Evolutionary conservation across 2,797 vertebrate genomes (phyloP).

Genomic region (Champsocephalus esox): DNA sequence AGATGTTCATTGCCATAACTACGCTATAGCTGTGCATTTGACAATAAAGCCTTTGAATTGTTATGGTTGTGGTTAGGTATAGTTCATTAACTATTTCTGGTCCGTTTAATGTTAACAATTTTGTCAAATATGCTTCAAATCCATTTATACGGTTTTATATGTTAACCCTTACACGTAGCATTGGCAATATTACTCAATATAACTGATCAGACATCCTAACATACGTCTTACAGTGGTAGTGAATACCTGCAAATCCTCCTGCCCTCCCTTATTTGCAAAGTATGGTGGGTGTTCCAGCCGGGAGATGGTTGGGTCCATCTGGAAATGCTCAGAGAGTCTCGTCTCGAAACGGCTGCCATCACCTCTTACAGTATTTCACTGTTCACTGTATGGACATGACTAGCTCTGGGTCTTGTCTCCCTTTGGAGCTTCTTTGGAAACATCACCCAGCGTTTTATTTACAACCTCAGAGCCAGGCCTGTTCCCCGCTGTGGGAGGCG

Average conservation of each 20-base stretch:
- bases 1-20: too few relatives aligned
- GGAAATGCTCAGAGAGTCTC: slow-evolving; percentile 74
- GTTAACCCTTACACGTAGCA: slow-evolving; percentile 8
- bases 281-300: slow-evolving; percentile 47
- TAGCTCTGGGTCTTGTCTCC: slow-evolving; percentile 72
- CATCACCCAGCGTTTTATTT: slow-evolving; percentile 79
- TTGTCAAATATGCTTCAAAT: slow-evolving; percentile 12
- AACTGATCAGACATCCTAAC: slow-evolving; percentile 13
- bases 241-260: slow-evolving; percentile 32
- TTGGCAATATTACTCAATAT: slow-evolving; percentile 1
- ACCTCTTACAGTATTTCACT: slow-evolving; percentile 77
- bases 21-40: too few relatives aligned
- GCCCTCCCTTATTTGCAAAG: slow-evolving; percentile 1
- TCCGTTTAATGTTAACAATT: background rate
- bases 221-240: slow-evolving; percentile 41
- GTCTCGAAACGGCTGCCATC: slow-evolving; percentile 74
- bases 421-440: slow-evolving; percentile 72
- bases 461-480: slow-evolving; percentile 63
- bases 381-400: slow-evolving; percentile 72
- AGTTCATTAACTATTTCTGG: background rate
- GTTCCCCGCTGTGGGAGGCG: slow-evolving; percentile 48
- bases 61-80: too few relatives aligned
- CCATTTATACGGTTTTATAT: background rate
- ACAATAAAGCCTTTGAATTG: too few relatives aligned
- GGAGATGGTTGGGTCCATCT: slow-evolving; percentile 72